A percentile compares a stretch with the other conserved stretches of the same genome.
Evolutionary conservation across 2,888 invertebrate genomes (phyloP).

Genomic region (Plebejus argus): DNA sequence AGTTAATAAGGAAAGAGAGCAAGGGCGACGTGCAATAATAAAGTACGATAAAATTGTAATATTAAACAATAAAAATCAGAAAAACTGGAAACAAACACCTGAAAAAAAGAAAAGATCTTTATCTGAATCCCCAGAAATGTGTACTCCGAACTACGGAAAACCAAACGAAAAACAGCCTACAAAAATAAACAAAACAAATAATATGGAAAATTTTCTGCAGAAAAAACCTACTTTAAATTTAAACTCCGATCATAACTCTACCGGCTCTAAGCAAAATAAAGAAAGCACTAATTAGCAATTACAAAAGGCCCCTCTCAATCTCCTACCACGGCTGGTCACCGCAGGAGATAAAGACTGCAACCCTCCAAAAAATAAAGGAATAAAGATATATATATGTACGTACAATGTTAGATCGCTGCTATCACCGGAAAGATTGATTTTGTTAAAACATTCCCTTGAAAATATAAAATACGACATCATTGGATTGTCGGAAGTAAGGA

Average conservation of each 20-base stretch:
- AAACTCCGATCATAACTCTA: neutral
- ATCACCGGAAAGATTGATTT: slow-evolving; percentile 10
- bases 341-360: slow-evolving; percentile 35
- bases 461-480: neutral
- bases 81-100: neutral
- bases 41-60: slow-evolving; percentile 42
- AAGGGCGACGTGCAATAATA: slow-evolving; percentile 39
- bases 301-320: slow-evolving; percentile 14
- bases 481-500: neutral
- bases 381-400: slow-evolving; percentile 39
- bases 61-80: slow-evolving; percentile 15
- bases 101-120: slow-evolving; percentile 24
- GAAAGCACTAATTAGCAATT: neutral
- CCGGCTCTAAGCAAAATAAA: neutral
- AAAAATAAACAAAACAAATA: slow-evolving; percentile 24
- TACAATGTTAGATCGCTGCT: slow-evolving; percentile 32
- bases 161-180: neutral
- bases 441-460: slow-evolving; percentile 15
- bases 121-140: slow-evolving; percentile 9
- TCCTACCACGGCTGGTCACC: slow-evolving; percentile 36
- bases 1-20: slow-evolving; percentile 33
- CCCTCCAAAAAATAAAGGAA: slow-evolving; percentile 34
- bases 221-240: neutral
- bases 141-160: neutral
- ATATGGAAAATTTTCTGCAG: slow-evolving; percentile 7